Percentiles rank a stretch among this genome's conserved stretches.
phyloP scores from a whole-genome alignment of 2,113 vertebrate species.

The Propithecus coquereli region DNA sequence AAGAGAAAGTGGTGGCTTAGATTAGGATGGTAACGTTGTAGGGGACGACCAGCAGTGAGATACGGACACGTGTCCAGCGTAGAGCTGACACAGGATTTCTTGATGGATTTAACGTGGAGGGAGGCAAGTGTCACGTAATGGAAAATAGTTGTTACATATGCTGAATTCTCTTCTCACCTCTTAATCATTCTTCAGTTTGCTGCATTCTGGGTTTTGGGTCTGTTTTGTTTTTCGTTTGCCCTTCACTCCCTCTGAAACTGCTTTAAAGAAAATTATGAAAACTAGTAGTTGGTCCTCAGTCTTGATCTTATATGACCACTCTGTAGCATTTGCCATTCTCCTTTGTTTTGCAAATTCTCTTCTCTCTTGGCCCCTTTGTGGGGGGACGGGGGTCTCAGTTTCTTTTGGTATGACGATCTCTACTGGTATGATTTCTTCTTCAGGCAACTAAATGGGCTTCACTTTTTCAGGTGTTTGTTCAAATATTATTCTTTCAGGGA shows the following conservation, averaged over 20 bases:
- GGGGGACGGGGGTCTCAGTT: not conserved
- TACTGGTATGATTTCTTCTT: not conserved
- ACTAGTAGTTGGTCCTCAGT: not conserved
- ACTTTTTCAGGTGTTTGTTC: not conserved
- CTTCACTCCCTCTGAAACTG: not conserved
- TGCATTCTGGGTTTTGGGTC: not conserved
- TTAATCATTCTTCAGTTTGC: not conserved
- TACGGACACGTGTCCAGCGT: not conserved
- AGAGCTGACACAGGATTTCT: not conserved
- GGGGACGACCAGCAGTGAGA: not conserved
- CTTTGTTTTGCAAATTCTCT: not conserved
- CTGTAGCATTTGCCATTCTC: not conserved
- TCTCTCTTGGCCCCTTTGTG: not conserved
- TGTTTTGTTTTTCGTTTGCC: not conserved
- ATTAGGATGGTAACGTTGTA: not conserved
- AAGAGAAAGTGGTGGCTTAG: not conserved
- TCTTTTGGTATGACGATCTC: not conserved
- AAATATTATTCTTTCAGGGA: not conserved
- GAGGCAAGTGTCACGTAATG: not conserved
- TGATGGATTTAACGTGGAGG: not conserved
- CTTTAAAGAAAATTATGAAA: not conserved
- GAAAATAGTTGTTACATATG: not conserved
- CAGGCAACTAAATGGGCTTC: not conserved
- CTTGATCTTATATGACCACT: not conserved
- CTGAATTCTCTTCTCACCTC: not conserved